A percentile compares a stretch with the other conserved stretches of the same genome.
Conservation (phyloP, 64 coral and sea anemone genomes). For the Acropora yongei region DNA sequence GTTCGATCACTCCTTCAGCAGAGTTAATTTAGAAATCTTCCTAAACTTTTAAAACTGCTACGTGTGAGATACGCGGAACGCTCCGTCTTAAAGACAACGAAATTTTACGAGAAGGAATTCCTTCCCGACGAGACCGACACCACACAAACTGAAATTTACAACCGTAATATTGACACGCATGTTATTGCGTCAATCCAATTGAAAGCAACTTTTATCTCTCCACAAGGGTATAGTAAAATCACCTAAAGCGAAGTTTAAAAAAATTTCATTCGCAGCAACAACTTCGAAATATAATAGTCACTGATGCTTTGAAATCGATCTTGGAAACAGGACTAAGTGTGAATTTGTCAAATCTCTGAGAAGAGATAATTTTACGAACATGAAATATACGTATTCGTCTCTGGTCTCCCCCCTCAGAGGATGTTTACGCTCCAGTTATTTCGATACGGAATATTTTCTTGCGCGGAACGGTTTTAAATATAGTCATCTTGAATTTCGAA, state of each 20-base stretch:
- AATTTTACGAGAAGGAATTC: conserved; percentile 16
- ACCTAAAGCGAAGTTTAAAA: neutral
- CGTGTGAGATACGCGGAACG: neutral
- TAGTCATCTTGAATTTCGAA: no score
- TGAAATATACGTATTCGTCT: no score
- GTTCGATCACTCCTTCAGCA: neutral
- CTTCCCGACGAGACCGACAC: neutral
- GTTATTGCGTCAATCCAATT: conserved; percentile 14
- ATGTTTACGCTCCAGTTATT: no score
- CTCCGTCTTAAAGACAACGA: neutral
- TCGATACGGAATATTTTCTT: no score
- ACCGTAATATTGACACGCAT: conserved; percentile 4
- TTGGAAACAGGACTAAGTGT: no score
- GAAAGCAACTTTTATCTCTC: neutral
- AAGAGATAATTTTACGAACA: no score
- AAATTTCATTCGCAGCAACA: neutral
- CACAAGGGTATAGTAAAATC: neutral
- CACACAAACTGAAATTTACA: neutral
- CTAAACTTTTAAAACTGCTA: neutral
- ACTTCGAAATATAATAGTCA: no score
- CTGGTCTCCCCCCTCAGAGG: no score
- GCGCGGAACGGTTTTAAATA: no score
- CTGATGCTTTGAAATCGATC: no score
- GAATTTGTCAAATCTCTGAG: no score
- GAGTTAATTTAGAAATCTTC: neutral